These are phyloP conservation scores for Acropora tenuis DNA, from an alignment of 64 coral and sea anemone species.

Conservation along the genomic window DNA sequence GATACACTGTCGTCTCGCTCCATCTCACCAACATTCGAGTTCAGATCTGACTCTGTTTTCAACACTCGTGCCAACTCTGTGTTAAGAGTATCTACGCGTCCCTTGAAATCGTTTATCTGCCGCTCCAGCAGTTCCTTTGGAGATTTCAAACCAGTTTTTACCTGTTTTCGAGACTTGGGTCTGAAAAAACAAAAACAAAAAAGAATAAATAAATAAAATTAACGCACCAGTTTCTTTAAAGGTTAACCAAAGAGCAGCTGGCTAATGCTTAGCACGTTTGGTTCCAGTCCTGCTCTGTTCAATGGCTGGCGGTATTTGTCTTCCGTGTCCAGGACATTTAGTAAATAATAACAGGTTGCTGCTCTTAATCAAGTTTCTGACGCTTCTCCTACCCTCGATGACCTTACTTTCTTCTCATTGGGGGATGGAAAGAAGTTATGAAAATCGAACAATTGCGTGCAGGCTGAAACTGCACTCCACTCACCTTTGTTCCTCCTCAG, in stretches of 20 bases:
- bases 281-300: no score
- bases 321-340: no score
- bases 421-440: no score
- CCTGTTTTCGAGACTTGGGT: constrained; percentile 20
- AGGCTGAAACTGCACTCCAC: background rate
- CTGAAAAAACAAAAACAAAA: constrained; percentile 6
- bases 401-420: no score
- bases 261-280: no score
- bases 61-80: constrained; percentile 77
- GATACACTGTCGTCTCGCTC: constrained; percentile 62
- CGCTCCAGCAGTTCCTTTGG: constrained; percentile 85
- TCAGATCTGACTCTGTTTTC: constrained; percentile 79
- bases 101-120: constrained; percentile 77
- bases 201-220: background rate
- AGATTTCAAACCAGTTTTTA: constrained; percentile 49
- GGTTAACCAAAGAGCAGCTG: no score
- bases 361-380: no score
- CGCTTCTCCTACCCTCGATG: no score
- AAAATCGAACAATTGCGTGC: background rate
- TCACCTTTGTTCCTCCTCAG: constrained; percentile 54
- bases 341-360: no score
- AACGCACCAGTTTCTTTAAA: no score
- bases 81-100: constrained; percentile 71
- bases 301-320: no score
- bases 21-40: constrained; percentile 64